Evolutionary conservation across 1,140 invertebrate species (phyloP).

Genomic region (Drusus annulatus): DNA sequence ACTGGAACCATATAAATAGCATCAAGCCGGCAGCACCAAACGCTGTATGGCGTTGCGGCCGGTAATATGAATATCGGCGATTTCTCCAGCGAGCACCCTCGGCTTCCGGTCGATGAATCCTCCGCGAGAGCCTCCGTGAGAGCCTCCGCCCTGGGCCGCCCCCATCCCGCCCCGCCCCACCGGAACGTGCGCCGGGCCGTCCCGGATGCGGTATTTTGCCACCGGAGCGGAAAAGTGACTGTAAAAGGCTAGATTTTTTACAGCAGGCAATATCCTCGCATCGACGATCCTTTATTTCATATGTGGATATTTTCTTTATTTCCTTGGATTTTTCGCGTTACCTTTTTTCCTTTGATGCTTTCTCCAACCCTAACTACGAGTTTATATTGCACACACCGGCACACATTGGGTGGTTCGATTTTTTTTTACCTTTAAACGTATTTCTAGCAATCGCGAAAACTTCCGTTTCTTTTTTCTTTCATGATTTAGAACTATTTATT

Average conservation of each 20-base stretch:
- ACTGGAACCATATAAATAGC: too few species aligned
- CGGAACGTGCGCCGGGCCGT: neutral
- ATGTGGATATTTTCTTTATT: conserved; percentile 19
- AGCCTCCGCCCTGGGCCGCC: neutral
- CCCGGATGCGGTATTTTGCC: conserved; percentile 37
- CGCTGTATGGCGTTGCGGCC: neutral
- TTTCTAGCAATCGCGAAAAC: too few species aligned
- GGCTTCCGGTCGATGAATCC: conserved; percentile 16
- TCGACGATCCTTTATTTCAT: neutral
- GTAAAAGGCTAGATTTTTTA: conserved; percentile 30
- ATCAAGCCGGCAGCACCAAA: too few species aligned
- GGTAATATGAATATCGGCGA: conserved; percentile 25
- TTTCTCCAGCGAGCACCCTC: conserved; percentile 15
- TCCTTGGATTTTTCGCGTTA: conserved; percentile 7
- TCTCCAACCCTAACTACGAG: too few species aligned
- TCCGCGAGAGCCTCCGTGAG: neutral
- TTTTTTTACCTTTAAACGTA: too few species aligned
- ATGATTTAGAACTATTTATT: too few species aligned
- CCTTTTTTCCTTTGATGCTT: too few species aligned
- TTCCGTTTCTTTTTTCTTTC: too few species aligned
- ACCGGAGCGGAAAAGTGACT: conserved; percentile 13
- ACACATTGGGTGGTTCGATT: too few species aligned
- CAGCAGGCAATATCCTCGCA: conserved; percentile 23
- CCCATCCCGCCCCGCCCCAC: neutral
- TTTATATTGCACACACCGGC: too few species aligned